A percentile compares a stretch with the other conserved stretches of the same genome.
These are phyloP conservation scores for Tragelaphus strepsiceros DNA, from an alignment of 2,113 vertebrate genomes.

Conservation along the genomic window DNA sequence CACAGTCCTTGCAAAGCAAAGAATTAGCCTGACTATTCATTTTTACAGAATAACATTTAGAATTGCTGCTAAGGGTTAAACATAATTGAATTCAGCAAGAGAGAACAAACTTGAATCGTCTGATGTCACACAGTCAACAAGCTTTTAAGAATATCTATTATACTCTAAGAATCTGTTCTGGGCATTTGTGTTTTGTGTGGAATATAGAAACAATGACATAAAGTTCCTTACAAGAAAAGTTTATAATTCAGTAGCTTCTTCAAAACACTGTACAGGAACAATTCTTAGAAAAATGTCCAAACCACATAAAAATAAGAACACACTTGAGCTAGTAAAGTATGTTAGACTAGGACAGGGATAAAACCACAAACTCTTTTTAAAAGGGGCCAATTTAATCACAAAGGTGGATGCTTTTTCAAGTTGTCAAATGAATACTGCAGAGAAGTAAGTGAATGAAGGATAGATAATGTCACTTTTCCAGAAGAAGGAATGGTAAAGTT, in stretches of 20 bases:
- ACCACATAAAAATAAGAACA: neutral
- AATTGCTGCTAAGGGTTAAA: neutral
- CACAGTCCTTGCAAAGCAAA: neutral
- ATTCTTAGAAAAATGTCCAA: neutral
- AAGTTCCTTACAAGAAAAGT: neutral
- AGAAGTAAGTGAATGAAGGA: neutral
- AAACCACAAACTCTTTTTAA: neutral
- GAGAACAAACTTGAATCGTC: neutral
- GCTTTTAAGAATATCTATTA: neutral
- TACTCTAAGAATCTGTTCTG: neutral
- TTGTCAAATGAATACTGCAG: neutral
- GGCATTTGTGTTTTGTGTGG: neutral
- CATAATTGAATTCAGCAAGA: neutral
- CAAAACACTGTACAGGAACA: neutral
- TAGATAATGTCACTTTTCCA: neutral
- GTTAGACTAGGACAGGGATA: neutral
- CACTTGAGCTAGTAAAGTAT: neutral
- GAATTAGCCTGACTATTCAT: neutral
- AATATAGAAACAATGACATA: neutral
- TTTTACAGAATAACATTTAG: neutral
- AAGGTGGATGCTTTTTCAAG: neutral
- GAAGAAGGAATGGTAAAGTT: neutral
- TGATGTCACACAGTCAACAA: neutral
- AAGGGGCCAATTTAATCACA: neutral
- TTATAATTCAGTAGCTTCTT: constrained; percentile 10